These are phyloP conservation scores for Drosophila nebulosa DNA, from an alignment of 1,140 invertebrate species.

Conservation along the genomic window DNA sequence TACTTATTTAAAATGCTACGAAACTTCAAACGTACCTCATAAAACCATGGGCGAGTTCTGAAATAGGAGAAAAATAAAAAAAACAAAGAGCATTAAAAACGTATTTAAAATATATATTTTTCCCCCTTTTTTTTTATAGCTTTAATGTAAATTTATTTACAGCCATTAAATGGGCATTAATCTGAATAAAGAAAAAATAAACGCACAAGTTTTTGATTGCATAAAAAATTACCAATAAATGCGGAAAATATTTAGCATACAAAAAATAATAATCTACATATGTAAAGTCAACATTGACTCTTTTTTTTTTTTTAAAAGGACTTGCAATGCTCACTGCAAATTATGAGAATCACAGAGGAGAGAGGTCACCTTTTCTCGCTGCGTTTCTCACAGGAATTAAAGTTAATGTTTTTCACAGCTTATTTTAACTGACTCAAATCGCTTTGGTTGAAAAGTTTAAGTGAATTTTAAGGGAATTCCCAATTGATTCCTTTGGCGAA, in stretches of 20 bases:
- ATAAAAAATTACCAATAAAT: background rate
- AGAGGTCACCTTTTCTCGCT: too few species aligned
- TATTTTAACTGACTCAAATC: too few species aligned
- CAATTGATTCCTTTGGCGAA: too few species aligned
- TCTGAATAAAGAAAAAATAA: background rate
- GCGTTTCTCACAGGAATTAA: too few species aligned
- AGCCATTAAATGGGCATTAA: background rate
- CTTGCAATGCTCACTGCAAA: too few species aligned
- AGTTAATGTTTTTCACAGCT: too few species aligned
- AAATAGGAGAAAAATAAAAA: conserved; percentile 27
- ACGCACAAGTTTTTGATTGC: background rate
- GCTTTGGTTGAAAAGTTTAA: too few species aligned
- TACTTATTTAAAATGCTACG: conserved; percentile 7
- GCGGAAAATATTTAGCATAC: background rate
- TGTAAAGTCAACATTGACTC: background rate
- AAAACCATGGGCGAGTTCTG: conserved; percentile 68
- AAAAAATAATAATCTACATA: background rate
- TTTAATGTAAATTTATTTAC: conserved; percentile 1
- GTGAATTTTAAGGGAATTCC: too few species aligned
- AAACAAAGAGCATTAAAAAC: conserved; percentile 12
- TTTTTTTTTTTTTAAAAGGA: too few species aligned
- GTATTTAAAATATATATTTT: background rate
- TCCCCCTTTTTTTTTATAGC: background rate
- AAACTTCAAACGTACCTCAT: conserved; percentile 57
- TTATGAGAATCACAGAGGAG: too few species aligned